phyloP scores from a whole-genome alignment of 1,140 invertebrate species.

The Radopholus similis region DNA sequence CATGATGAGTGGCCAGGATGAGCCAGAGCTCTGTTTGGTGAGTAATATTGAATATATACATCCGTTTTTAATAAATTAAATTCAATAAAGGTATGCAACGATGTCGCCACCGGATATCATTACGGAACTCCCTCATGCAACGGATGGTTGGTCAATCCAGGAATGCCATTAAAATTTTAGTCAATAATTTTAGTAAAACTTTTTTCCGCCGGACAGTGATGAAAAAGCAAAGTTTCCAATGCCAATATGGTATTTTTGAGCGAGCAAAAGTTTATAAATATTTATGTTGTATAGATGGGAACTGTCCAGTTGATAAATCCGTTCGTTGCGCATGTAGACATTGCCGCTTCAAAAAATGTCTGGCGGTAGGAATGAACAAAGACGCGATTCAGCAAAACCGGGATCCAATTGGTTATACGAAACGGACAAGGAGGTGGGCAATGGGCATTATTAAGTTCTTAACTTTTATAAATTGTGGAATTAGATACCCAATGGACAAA shows the following conservation, averaged over 20 bases:
- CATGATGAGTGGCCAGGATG: neutral
- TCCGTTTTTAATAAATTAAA: neutral
- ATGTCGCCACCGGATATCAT: constrained; percentile 54
- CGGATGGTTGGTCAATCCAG: constrained; percentile 47
- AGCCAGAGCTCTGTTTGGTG: neutral
- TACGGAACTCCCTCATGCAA: constrained; percentile 58
- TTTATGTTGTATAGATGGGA: constrained; percentile 19
- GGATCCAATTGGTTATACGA: constrained; percentile 56
- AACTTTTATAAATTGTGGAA: too few relatives aligned
- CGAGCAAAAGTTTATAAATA: constrained; percentile 22
- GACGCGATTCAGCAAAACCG: constrained; percentile 58
- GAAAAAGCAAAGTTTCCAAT: constrained; percentile 53
- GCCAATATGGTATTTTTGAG: constrained; percentile 54
- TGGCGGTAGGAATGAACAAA: constrained; percentile 55
- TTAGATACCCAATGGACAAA: constrained; percentile 35
- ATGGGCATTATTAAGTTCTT: too few relatives aligned
- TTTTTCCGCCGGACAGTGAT: constrained; percentile 57
- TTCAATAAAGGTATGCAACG: constrained; percentile 45
- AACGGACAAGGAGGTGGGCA: constrained; percentile 50
- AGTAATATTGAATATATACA: neutral
- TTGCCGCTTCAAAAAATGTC: constrained; percentile 56
- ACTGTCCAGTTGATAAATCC: constrained; percentile 13
- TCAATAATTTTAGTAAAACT: constrained; percentile 43
- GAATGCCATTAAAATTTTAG: constrained; percentile 14
- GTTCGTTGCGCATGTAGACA: constrained; percentile 56